Evolutionary conservation across 2,113 vertebrate species (phyloP).

Genomic region (Murina feae): DNA sequence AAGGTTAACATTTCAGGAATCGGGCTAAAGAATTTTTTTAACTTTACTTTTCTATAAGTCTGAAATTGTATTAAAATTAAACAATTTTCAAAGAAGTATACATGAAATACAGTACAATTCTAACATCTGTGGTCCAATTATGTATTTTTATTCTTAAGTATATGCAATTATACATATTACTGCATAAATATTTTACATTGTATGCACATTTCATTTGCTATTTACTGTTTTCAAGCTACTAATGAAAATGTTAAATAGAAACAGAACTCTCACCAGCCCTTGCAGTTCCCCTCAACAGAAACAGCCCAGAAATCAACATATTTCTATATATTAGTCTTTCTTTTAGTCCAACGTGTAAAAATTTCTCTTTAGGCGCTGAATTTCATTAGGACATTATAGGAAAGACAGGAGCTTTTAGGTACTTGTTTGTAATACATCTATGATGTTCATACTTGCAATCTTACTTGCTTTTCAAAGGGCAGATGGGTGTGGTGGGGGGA

Average conservation of each 20-base stretch:
- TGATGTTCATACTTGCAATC: background rate
- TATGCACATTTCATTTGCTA: conserved; percentile 4
- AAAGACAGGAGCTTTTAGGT: background rate
- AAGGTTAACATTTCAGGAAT: background rate
- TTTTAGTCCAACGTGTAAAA: background rate
- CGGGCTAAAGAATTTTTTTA: background rate
- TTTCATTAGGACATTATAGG: background rate
- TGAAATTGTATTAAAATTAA: background rate
- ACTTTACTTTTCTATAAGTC: background rate
- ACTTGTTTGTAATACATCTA: background rate
- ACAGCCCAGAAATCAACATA: background rate
- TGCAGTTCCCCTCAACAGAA: background rate
- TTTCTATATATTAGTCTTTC: background rate
- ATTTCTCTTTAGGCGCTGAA: background rate
- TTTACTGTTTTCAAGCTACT: background rate
- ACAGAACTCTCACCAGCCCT: background rate
- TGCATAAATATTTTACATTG: background rate
- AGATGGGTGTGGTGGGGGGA: background rate
- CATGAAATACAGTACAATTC: background rate
- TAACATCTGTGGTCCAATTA: background rate
- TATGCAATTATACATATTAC: background rate
- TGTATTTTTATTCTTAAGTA: conserved; percentile 3
- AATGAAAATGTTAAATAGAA: conserved; percentile 22
- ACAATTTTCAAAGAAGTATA: background rate
- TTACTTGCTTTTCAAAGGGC: background rate